Base-by-base conservation (phyloP, 2,797 vertebrate genomes). In the Acanthornis magna region DNA sequence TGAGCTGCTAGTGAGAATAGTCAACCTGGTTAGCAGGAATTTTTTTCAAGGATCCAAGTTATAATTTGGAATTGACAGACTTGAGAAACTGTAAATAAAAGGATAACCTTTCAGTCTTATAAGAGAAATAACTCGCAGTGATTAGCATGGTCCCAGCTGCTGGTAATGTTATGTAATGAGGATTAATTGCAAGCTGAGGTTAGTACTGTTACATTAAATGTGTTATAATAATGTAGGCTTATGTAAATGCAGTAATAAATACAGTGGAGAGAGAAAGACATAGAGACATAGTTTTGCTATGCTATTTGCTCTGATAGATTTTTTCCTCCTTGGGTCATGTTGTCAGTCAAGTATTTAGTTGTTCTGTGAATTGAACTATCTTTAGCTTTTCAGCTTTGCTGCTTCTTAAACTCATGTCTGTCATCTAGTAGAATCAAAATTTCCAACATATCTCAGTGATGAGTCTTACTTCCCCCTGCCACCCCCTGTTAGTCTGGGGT, bases 371-470 rank as follows among this genome's bases (percentile, higher is more conserved):
- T 60, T 90, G 47, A 88, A 17, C 38, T 91, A 32, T 74, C 38
- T 86, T 93, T 54, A 89, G 60, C 26, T 77, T 74, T 94, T 80
- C 20, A 53, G 50, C 61, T 92, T 83, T 95, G 26, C 68, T 83
- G 25, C 47, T 92, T 8, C 18, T 68, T 76, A 70, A 86, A 42
- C 60, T 80, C 21, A 7, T 45, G 23, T 74, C 72, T 65, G 34
- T 85, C 43, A 70, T 68, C 27, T 60, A 53, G 26, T 32, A 78
- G 53, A 80, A 61, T 68, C 62, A 86, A 93, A 53, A 67, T 92
- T 88, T 62, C 18, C 22, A 48, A 19, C 23, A 3, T 91, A n/a
- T 85, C 40, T 79, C 36, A 57, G 25, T n/a, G 30, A 65, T 80
- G 42, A 86, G 26, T 54, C 22, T 75, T 71, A 26, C 10, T 79